A percentile compares a stretch with the other conserved stretches of the same genome.
These are phyloP conservation scores for Stictonetta naevosa DNA, from an alignment of 2,113 vertebrate species.

Conservation along the genomic window DNA sequence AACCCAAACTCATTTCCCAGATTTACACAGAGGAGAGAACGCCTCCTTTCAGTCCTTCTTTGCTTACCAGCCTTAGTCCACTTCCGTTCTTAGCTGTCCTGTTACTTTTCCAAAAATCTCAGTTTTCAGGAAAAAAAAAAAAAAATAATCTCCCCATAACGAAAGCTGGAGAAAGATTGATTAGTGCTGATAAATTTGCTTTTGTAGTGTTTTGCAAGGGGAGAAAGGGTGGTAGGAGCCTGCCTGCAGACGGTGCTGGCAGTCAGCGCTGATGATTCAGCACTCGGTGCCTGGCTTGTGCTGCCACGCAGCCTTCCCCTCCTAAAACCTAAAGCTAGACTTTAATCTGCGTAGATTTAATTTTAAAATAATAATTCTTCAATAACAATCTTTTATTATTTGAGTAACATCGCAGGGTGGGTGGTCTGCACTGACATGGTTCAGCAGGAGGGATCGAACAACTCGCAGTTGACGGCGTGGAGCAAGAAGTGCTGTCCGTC, in stretches of 20 bases:
- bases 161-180: not conserved
- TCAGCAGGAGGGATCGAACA: not conserved
- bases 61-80: not conserved
- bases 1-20: not conserved
- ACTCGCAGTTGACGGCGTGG: not conserved
- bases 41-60: not conserved
- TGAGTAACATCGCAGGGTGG: no score
- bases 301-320: not conserved
- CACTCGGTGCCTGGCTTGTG: fast-evolving
- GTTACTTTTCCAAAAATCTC: not conserved
- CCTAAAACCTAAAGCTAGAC: no score
- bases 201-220: not conserved
- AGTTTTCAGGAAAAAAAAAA: not conserved
- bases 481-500: not conserved
- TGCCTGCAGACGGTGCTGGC: not conserved
- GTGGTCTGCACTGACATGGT: fast-evolving
- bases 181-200: not conserved
- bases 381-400: not conserved
- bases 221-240: fast-evolving
- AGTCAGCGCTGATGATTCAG: no score
- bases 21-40: fast-evolving
- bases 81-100: not conserved
- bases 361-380: not conserved
- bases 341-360: not conserved
- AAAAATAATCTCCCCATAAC: not conserved